Evolutionary conservation across 1,140 invertebrate genomes (phyloP), one percentile per base, ranked within the genome.

Genomic region (Vollenhovia emeryi): DNA sequence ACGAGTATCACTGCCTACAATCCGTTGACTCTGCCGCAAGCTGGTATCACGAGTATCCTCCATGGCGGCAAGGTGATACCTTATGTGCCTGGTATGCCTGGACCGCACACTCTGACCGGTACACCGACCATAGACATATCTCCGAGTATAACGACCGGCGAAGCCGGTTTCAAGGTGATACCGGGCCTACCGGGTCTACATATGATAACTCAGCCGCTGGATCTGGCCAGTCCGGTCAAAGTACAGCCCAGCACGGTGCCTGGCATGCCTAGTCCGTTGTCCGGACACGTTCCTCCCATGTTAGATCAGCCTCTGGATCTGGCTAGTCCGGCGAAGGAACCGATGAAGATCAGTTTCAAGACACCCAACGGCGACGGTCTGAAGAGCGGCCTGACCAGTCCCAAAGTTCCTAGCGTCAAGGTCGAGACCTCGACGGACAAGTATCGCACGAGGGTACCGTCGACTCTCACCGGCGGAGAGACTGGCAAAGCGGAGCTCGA

Each of bases 11-110:
- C 96, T 89, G 96, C 96, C 68, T 97, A 96, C 91, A 97, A 97
- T 94, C 97, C 97, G 0, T 91, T 97, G 60, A 96, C 96, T 18
- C 85, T 96, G 5, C 95, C 94, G 1, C 93, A 94, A 74, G 84
- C 93, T 2, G 94, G 92, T 6, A 93, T 94, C 50, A 87, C 93
- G 43, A 93, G 87, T 78, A 93, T 94, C 62, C 82, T 95, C 0
- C 94, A 95, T 74, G 96, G 95, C n/a, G 97, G 96, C n/a, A 97
- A 97, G 92, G 93, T 97, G 9, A 97, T 98, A 89, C 97, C 97
- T 5, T 97, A 97, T 93, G 97, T 98, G 6, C 98, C 97, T 3
- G 98, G 98, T 13, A 98, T 98, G 93, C 98, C 98, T 0, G 98
- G 98, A 48, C 98, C 98, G 1, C 96, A 97, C 85, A 96, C 95